Percentiles rank a stretch among this genome's conserved stretches.
These are phyloP conservation scores for Blastobasis lacticolella DNA, from an alignment of 2,888 invertebrate species.

Conservation along the genomic window DNA sequence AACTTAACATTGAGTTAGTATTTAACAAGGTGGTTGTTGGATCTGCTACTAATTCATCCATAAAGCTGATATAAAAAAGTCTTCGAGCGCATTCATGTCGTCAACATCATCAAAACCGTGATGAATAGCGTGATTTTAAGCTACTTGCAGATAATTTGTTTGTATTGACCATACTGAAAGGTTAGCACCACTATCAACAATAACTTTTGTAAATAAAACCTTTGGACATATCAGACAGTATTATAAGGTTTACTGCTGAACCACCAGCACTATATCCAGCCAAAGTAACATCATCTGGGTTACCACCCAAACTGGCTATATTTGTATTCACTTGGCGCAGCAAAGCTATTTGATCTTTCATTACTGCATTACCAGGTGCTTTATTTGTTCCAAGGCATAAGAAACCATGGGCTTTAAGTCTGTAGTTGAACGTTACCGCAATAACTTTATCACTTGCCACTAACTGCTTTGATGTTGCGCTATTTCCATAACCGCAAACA, in stretches of 20 bases:
- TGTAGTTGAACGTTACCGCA: constrained; percentile 18
- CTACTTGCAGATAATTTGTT: constrained; percentile 4
- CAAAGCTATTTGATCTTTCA: constrained; percentile 17
- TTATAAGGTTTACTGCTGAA: constrained; percentile 11
- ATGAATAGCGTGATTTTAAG: constrained; percentile 1
- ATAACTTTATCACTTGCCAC: constrained; percentile 12
- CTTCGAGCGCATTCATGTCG: constrained; percentile 12
- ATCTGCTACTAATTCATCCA: not conserved
- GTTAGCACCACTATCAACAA: constrained; percentile 13
- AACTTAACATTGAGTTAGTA: constrained; percentile 17
- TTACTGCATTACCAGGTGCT: constrained; percentile 19
- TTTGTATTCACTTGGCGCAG: constrained; percentile 17
- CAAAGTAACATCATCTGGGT: constrained; percentile 15
- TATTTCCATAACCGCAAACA: constrained; percentile 8
- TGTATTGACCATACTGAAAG: constrained; percentile 5
- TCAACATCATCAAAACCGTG: constrained; percentile 9
- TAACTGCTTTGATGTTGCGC: constrained; percentile 2
- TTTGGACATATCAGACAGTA: constrained; percentile 9
- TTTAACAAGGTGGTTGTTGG: not conserved
- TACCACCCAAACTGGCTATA: constrained; percentile 17
- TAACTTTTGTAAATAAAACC: constrained; percentile 16
- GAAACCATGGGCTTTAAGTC: constrained; percentile 17
- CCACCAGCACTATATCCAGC: constrained; percentile 14
- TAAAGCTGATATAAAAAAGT: constrained; percentile 9
- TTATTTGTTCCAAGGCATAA: constrained; percentile 19